phyloP scores from a whole-genome alignment of 1,140 invertebrate species.

The Leptopilina boulardi region DNA sequence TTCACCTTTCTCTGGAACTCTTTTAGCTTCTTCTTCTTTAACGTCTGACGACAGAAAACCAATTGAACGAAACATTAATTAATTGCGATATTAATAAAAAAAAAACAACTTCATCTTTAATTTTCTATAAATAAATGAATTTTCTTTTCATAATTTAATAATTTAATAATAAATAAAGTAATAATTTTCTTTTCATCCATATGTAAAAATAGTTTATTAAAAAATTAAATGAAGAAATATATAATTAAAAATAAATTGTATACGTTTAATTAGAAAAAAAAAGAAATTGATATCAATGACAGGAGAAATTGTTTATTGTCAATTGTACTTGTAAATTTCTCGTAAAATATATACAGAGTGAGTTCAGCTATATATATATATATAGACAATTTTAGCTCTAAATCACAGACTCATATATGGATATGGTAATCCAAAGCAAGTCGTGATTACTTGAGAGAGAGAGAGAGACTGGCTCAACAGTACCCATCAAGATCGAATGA shows the following conservation, averaged over 20 bases:
- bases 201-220: no score
- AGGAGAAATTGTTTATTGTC: slow-evolving; percentile 1
- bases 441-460: not conserved
- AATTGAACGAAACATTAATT: not conserved
- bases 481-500: slow-evolving; percentile 7
- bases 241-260: no score
- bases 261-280: no score
- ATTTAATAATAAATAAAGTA: no score
- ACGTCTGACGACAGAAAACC: not conserved
- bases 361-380: not conserved
- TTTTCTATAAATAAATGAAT: no score
- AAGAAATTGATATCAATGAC: no score
- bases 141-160: no score
- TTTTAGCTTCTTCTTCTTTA: not conserved
- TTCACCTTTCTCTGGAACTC: not conserved
- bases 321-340: not conserved
- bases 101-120: no score
- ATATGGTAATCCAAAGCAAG: slow-evolving; percentile 17
- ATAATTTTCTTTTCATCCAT: no score
- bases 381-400: not conserved
- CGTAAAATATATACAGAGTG: not conserved
- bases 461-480: not conserved
- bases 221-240: no score
- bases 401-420: not conserved
- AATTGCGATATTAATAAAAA: no score